These are phyloP conservation scores for Heterotilapia buettikoferi DNA, from an alignment of 2,113 vertebrate genomes.

Conservation along the genomic window DNA sequence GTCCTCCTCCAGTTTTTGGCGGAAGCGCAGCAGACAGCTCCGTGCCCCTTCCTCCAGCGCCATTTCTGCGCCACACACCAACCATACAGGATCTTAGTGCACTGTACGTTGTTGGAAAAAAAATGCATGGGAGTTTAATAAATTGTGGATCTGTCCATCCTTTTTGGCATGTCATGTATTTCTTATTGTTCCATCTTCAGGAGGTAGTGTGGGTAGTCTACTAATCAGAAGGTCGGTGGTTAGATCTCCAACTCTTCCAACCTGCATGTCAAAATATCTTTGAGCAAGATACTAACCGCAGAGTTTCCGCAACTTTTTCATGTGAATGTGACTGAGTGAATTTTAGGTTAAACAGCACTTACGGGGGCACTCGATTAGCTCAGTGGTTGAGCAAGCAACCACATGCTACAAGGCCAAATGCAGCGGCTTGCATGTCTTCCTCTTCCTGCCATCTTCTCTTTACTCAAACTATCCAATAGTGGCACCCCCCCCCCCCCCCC, in stretches of 20 bases:
- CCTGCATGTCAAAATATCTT: neutral
- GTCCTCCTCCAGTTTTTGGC: constrained; percentile 80
- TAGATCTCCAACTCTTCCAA: neutral
- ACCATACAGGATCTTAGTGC: constrained; percentile 16
- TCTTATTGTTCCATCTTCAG: neutral
- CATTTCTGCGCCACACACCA: constrained; percentile 5
- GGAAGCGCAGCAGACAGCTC: constrained; percentile 80
- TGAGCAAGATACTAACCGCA: neutral
- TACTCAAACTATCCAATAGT: neutral
- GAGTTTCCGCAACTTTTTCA: neutral
- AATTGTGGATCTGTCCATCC: neutral
- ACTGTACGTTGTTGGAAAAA: neutral
- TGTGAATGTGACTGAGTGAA: neutral
- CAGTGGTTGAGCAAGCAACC: neutral
- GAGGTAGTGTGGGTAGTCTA: neutral
- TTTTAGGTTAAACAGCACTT: neutral
- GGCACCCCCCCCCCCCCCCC: neutral
- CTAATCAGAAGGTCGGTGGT: neutral
- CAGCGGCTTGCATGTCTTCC: neutral
- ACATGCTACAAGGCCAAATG: neutral
- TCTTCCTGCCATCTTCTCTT: neutral
- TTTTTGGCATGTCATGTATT: neutral
- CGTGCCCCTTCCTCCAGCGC: constrained; percentile 81
- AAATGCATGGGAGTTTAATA: neutral
- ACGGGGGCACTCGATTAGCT: neutral